These are phyloP conservation scores for Zaprionus ghesquierei DNA, from an alignment of 1,140 invertebrate genomes.

Conservation along the genomic window DNA sequence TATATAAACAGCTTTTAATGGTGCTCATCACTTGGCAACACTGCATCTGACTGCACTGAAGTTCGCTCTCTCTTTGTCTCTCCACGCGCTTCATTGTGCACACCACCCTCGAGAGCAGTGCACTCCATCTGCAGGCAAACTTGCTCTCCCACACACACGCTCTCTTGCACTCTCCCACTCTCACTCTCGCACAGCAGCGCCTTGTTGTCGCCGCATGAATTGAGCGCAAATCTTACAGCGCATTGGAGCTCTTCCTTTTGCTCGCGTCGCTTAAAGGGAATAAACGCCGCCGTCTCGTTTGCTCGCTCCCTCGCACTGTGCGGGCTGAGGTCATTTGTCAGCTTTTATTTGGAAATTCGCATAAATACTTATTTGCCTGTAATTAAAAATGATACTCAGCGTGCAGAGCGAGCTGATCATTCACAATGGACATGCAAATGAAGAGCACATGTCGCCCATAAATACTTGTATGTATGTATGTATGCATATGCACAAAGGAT, in stretches of 20 bases:
- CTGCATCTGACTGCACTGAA: no score
- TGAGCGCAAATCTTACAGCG: not conserved
- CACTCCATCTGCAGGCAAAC: not conserved
- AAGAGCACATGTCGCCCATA: conserved; percentile 46
- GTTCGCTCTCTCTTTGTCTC: not conserved
- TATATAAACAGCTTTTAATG: no score
- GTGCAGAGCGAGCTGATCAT: conserved; percentile 15
- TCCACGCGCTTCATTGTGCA: not conserved
- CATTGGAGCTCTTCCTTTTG: not conserved
- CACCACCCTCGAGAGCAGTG: not conserved
- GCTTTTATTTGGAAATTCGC: conserved; percentile 33
- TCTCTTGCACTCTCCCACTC: not conserved
- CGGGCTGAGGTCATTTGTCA: conserved; percentile 10
- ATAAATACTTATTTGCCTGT: conserved; percentile 37
- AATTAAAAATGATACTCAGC: conserved; percentile 41
- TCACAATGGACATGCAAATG: conserved; percentile 39
- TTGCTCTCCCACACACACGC: not conserved
- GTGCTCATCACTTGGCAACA: no score
- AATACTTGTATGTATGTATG: no score
- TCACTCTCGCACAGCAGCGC: not conserved
- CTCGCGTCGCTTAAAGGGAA: not conserved
- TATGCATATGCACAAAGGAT: conserved; percentile 19
- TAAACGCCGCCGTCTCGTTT: not conserved
- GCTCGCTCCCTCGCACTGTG: not conserved
- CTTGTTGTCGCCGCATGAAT: not conserved